These are phyloP conservation scores for Thalassoma bifasciatum DNA, from an alignment of 2,113 vertebrate genomes.

Conservation along the genomic window DNA sequence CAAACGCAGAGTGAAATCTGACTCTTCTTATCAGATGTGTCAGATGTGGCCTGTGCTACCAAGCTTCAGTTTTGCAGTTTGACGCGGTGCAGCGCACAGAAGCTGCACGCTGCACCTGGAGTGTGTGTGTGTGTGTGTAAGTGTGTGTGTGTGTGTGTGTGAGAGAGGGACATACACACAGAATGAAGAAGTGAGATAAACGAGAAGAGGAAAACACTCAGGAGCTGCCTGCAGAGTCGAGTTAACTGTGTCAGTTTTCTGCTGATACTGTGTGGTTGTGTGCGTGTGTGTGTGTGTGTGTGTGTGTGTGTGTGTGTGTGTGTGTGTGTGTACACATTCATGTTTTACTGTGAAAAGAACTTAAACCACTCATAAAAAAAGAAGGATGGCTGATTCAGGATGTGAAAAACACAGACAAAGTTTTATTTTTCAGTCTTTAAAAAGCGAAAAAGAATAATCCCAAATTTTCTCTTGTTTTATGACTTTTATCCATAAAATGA, in stretches of 20 bases:
- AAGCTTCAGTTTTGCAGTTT: constrained; percentile 38
- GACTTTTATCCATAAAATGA: no score
- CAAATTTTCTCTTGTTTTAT: no score
- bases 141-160: constrained; percentile 35
- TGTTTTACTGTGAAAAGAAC: constrained; percentile 18
- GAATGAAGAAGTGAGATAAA: constrained; percentile 72
- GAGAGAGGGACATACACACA: constrained; percentile 34
- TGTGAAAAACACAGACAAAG: constrained; percentile 1
- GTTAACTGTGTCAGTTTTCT: constrained; percentile 52
- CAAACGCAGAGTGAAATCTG: constrained; percentile 1
- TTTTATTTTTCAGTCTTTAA: no score
- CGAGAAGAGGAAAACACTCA: constrained; percentile 9
- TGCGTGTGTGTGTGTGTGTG: constrained; percentile 10
- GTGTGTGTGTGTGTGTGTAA: constrained; percentile 35
- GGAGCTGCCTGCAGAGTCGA: constrained; percentile 33
- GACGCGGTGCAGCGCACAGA: constrained; percentile 29
- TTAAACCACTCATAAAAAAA: constrained; percentile 42
- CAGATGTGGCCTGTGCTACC: constrained; percentile 55
- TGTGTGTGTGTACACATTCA: not conserved
- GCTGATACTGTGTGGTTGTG: constrained; percentile 30
- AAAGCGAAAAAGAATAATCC: no score
- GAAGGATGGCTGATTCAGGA: constrained; percentile 30
- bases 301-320: constrained; percentile 33
- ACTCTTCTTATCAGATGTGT: constrained; percentile 52
- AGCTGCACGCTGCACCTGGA: constrained; percentile 59